phyloP scores from a whole-genome alignment of 2,888 invertebrate genomes.

The Dynastes tityus region DNA sequence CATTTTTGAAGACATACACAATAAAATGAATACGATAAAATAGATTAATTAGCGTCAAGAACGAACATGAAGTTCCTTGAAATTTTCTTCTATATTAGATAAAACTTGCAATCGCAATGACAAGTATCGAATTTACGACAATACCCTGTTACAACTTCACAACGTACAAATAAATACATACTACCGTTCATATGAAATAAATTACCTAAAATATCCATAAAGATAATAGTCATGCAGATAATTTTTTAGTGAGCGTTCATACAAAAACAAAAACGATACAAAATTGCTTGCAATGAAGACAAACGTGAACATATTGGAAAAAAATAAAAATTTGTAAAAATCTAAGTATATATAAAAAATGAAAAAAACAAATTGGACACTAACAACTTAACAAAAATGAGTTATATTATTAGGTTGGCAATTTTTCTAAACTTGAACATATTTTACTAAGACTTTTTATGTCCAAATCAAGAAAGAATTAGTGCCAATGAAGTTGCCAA shows the following conservation, averaged over 20 bases:
- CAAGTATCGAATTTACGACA: no score
- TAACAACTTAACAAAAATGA: neutral
- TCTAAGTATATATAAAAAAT: neutral
- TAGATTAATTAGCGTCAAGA: no score
- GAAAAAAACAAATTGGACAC: constrained; percentile 1
- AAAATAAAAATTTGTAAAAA: neutral
- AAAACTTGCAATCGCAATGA: no score
- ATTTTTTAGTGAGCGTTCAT: constrained; percentile 55
- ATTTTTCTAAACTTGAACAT: neutral
- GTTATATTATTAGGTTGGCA: neutral
- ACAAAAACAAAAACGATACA: constrained; percentile 3
- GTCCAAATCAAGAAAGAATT: no score
- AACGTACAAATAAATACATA: neutral
- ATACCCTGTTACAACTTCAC: neutral
- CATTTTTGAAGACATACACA: no score
- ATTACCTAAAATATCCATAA: neutral
- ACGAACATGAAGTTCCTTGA: no score
- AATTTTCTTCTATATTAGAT: no score
- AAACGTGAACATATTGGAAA: neutral
- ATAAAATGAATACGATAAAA: no score
- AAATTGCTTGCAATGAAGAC: neutral
- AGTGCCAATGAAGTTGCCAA: constrained; percentile 1
- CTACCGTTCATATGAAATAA: neutral
- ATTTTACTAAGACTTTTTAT: no score
- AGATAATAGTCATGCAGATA: constrained; percentile 44